Evolutionary conservation across 2,797 vertebrate genomes (phyloP).

Genomic region (Mormyrus proboscirostris): DNA sequence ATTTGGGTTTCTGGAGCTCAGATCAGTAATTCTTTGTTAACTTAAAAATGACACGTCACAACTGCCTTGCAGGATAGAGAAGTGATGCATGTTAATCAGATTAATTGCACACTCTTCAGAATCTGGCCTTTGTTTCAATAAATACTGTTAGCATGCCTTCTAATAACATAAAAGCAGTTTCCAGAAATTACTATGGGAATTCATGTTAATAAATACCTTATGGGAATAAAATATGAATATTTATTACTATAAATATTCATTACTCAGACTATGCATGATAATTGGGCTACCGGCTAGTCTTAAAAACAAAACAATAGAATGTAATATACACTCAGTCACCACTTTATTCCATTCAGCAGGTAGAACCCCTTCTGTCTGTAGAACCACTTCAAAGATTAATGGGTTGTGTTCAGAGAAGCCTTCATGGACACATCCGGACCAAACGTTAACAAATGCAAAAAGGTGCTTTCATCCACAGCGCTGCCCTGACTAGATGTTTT

Average conservation of each 20-base stretch:
- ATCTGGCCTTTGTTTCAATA: not conserved
- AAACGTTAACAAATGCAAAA: not conserved
- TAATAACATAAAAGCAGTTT: not conserved
- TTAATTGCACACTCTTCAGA: not conserved
- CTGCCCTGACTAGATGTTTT: not conserved
- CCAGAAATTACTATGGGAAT: not conserved
- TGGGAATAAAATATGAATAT: not conserved
- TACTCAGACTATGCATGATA: not conserved
- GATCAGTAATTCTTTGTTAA: not conserved
- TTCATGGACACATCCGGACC: not conserved
- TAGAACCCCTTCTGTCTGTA: not conserved
- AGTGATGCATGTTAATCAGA: not conserved
- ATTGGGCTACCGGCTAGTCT: not conserved
- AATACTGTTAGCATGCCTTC: not conserved
- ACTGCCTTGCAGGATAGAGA: not conserved
- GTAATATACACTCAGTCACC: not conserved
- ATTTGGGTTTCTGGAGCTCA: constrained; percentile 17
- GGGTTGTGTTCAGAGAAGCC: not conserved
- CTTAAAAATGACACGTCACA: not conserved
- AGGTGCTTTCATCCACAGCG: not conserved
- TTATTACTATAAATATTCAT: not conserved
- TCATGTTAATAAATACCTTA: not conserved
- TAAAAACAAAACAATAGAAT: not conserved
- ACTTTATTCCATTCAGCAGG: not conserved
- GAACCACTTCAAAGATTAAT: not conserved